phyloP scores from a whole-genome alignment of 2,113 vertebrate genomes.

The Oxyruncus cristatus region DNA sequence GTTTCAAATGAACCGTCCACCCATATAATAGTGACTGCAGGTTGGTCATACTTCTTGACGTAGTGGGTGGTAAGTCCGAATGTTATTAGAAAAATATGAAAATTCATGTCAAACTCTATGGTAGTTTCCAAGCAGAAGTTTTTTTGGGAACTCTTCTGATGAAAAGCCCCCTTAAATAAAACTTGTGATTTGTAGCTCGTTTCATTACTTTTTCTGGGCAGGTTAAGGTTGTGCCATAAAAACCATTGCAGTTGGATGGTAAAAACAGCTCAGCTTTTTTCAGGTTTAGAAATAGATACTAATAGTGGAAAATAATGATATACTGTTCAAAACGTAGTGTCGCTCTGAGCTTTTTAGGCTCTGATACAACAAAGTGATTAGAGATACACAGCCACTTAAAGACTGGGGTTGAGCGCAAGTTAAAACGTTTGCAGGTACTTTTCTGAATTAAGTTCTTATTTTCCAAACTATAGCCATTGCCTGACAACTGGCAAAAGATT shows the following conservation, averaged over 20 bases:
- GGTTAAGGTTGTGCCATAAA: background rate
- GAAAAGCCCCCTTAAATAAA: background rate
- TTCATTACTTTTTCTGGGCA: background rate
- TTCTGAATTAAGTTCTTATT: background rate
- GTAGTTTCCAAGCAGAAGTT: background rate
- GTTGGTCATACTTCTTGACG: background rate
- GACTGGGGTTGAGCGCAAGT: background rate
- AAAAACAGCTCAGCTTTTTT: background rate
- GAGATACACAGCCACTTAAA: background rate
- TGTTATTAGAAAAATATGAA: background rate
- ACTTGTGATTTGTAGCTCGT: background rate
- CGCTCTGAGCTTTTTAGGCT: background rate
- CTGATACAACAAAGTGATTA: background rate
- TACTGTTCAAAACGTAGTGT: background rate
- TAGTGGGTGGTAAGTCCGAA: background rate
- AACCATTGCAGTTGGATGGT: background rate
- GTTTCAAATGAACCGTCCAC: background rate
- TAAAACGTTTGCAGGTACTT: background rate
- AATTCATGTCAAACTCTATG: background rate
- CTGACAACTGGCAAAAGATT: background rate
- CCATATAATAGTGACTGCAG: fast-evolving
- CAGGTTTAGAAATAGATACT: background rate
- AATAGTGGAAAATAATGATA: background rate
- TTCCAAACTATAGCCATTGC: background rate
- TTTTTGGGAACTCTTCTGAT: background rate